Conservation (phyloP, 2,888 invertebrate species). For the Platycheirus albimanus region DNA sequence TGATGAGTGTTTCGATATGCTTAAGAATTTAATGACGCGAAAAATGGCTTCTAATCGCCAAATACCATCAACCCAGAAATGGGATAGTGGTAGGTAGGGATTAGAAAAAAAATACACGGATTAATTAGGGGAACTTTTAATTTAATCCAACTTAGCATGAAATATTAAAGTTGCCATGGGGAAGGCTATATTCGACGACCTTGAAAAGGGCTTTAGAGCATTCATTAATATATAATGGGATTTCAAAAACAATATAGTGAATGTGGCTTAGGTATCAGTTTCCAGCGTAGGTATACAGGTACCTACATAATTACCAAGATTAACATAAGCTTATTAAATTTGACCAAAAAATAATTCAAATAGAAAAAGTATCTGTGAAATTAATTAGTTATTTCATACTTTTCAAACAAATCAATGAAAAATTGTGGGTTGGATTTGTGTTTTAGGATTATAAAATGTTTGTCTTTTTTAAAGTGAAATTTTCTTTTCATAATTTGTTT, state of each 20-base stretch:
- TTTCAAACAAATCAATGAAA: too few relatives aligned
- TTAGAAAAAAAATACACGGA: not conserved
- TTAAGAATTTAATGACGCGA: slow-evolving; percentile 65
- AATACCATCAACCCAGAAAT: slow-evolving; percentile 24
- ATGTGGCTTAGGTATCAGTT: too few relatives aligned
- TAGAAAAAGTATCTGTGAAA: too few relatives aligned
- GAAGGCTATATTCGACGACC: not conserved
- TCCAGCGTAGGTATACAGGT: too few relatives aligned
- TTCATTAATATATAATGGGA: slow-evolving; percentile 1
- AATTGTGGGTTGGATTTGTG: too few relatives aligned
- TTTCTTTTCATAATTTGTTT: too few relatives aligned
- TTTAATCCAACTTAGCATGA: slow-evolving; percentile 23
- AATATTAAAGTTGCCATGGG: slow-evolving; percentile 3
- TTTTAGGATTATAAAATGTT: too few relatives aligned
- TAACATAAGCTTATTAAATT: not conserved
- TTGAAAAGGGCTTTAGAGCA: slow-evolving; percentile 10
- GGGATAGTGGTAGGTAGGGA: slow-evolving; percentile 16
- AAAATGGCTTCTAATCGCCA: slow-evolving; percentile 68
- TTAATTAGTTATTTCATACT: too few relatives aligned
- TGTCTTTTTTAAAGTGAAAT: too few relatives aligned
- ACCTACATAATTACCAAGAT: not conserved
- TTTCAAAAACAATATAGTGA: too few relatives aligned
- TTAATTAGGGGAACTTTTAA: slow-evolving; percentile 18
- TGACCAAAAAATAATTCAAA: too few relatives aligned
- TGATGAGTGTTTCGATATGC: slow-evolving; percentile 25